phyloP scores from a whole-genome alignment of 2,888 invertebrate species.

The Sycophila texana region DNA sequence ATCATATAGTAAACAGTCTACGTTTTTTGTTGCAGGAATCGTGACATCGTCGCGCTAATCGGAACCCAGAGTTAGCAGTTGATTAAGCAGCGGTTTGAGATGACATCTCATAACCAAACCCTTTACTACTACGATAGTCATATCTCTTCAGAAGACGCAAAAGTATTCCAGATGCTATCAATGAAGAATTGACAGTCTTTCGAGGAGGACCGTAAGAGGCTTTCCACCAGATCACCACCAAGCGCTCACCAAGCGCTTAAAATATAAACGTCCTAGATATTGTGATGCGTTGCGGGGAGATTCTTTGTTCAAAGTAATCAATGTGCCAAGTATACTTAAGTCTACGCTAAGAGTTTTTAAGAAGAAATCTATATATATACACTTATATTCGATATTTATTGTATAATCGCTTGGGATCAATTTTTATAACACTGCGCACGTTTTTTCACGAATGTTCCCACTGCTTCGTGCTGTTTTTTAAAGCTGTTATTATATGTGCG shows the following conservation, averaged over 20 bases:
- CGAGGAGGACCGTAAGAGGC: too few relatives aligned
- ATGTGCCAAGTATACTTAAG: conserved; percentile 36
- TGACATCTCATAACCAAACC: too few relatives aligned
- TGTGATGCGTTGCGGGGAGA: conserved; percentile 27
- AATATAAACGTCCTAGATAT: conserved; percentile 36
- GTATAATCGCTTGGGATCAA: conserved; percentile 32
- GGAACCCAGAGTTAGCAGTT: too few relatives aligned
- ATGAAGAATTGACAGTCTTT: too few relatives aligned
- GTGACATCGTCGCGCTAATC: too few relatives aligned
- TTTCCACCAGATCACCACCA: neutral
- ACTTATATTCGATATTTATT: conserved; percentile 4
- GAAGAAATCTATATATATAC: conserved; percentile 14
- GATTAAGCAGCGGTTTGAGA: too few relatives aligned
- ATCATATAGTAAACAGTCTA: too few relatives aligned
- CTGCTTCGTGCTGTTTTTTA: conserved; percentile 15
- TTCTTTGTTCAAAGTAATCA: conserved; percentile 32
- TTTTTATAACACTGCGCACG: conserved; percentile 5
- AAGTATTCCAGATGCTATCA: too few relatives aligned
- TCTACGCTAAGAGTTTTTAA: conserved; percentile 1
- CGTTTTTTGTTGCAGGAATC: too few relatives aligned
- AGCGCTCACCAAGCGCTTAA: conserved; percentile 19
- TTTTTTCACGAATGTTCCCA: conserved; percentile 19
- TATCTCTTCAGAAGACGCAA: too few relatives aligned
- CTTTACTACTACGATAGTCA: too few relatives aligned
- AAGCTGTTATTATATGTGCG: neutral